Conservation (phyloP, 2,113 vertebrate species). For the Arenaria interpres region DNA sequence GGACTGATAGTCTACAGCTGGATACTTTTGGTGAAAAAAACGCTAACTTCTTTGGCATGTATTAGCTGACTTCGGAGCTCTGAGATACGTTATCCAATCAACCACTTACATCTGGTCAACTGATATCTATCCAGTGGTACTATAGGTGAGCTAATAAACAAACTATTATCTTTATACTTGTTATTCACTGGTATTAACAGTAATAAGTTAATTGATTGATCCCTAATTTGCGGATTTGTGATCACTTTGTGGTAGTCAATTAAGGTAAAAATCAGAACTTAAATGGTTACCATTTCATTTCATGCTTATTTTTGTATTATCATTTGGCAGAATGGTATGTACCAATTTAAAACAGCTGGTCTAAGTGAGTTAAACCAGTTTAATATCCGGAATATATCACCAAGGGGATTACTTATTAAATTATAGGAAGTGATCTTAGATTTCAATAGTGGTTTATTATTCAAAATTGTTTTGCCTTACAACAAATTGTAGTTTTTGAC, state of each 20-base stretch:
- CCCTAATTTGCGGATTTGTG: neutral
- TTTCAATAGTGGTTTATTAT: constrained; percentile 71
- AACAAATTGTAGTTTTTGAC: constrained; percentile 72
- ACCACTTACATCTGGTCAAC: neutral
- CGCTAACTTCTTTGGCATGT: neutral
- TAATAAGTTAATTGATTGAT: neutral
- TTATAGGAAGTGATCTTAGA: constrained; percentile 70
- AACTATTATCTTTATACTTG: neutral
- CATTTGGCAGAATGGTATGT: constrained; percentile 48
- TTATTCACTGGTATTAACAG: neutral
- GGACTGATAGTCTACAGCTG: neutral
- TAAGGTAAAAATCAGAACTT: constrained; percentile 4
- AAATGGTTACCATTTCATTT: constrained; percentile 6
- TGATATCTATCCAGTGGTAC: neutral
- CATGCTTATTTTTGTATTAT: constrained; percentile 51
- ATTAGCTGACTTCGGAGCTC: neutral
- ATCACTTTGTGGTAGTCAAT: neutral
- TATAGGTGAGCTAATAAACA: neutral
- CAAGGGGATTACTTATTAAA: constrained; percentile 73
- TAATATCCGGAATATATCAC: constrained; percentile 75
- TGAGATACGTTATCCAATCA: neutral
- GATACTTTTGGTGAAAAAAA: neutral
- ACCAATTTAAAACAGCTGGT: constrained; percentile 75
- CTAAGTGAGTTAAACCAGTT: constrained; percentile 66
- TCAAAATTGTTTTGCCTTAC: constrained; percentile 70